Percentiles rank a stretch among this genome's conserved stretches.
phyloP scores from a whole-genome alignment of 2,113 vertebrate species.

The Cheilinus undulatus region DNA sequence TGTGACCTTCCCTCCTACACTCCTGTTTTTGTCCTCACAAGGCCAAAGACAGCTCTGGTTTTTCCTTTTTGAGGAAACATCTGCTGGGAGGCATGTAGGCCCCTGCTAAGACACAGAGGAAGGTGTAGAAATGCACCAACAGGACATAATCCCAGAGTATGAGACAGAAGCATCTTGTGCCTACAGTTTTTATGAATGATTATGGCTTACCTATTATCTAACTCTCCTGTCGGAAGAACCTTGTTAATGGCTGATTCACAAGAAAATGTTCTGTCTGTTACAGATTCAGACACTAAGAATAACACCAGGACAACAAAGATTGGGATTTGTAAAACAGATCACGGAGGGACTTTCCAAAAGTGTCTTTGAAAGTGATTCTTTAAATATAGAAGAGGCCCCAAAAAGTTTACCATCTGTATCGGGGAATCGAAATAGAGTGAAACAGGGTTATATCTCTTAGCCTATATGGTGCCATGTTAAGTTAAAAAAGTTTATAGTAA shows the following conservation, averaged over 20 bases:
- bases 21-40: constrained; percentile 18
- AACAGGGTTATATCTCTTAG: too few relatives aligned
- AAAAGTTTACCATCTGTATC: too few relatives aligned
- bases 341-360: too few relatives aligned
- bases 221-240: neutral
- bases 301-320: neutral
- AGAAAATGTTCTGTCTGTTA: neutral
- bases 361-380: too few relatives aligned
- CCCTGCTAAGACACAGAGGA: constrained; percentile 35
- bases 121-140: constrained; percentile 17
- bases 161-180: constrained; percentile 13
- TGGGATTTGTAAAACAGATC: too few relatives aligned
- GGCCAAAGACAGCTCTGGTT: constrained; percentile 28
- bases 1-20: neutral
- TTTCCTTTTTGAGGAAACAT: constrained; percentile 71
- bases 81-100: constrained; percentile 52
- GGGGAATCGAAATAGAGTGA: too few relatives aligned
- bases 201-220: constrained; percentile 7
- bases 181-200: neutral
- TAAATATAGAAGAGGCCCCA: too few relatives aligned
- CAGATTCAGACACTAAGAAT: constrained; percentile 7
- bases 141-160: constrained; percentile 5
- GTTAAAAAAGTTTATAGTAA: too few relatives aligned
- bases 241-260: neutral
- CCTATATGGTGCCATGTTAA: too few relatives aligned